phyloP scores from a whole-genome alignment of 2,797 vertebrate species.

The Pelodytes ibericus region DNA sequence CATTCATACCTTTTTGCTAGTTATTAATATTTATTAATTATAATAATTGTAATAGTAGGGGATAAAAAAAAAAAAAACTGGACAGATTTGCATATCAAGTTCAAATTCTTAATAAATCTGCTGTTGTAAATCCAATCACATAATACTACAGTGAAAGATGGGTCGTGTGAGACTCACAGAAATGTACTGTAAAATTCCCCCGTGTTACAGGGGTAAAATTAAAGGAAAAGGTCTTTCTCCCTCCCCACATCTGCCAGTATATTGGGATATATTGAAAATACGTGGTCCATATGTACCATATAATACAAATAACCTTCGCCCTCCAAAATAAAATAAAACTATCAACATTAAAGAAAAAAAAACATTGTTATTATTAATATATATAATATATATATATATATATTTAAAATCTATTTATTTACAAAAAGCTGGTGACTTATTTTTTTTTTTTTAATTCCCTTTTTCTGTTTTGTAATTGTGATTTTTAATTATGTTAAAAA shows the following conservation, averaged over 20 bases:
- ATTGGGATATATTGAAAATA: conserved; percentile 77
- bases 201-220: conserved; percentile 48
- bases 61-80: conserved; percentile 69
- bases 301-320: conserved; percentile 30
- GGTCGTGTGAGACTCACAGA: background rate
- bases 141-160: conserved; percentile 18
- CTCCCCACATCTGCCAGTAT: conserved; percentile 70
- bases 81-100: conserved; percentile 82
- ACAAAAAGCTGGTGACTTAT: conserved; percentile 63
- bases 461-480: conserved; percentile 6
- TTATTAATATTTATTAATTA: conserved; percentile 73
- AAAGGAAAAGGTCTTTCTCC: conserved; percentile 71
- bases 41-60: conserved; percentile 76
- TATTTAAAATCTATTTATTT: conserved; percentile 75
- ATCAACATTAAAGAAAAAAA: conserved; percentile 63
- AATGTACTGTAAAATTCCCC: background rate
- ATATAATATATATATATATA: conserved; percentile 52
- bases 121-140: conserved; percentile 65
- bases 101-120: background rate
- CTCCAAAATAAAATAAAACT: conserved; percentile 56
- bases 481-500: conserved; percentile 79
- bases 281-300: conserved; percentile 75
- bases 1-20: conserved; percentile 68
- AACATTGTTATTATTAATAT: conserved; percentile 28
- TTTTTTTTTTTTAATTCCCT: background rate